Percentiles rank a stretch among this genome's conserved stretches.
phyloP scores from a whole-genome alignment of 2,797 vertebrate genomes.

The Falco berigora region DNA sequence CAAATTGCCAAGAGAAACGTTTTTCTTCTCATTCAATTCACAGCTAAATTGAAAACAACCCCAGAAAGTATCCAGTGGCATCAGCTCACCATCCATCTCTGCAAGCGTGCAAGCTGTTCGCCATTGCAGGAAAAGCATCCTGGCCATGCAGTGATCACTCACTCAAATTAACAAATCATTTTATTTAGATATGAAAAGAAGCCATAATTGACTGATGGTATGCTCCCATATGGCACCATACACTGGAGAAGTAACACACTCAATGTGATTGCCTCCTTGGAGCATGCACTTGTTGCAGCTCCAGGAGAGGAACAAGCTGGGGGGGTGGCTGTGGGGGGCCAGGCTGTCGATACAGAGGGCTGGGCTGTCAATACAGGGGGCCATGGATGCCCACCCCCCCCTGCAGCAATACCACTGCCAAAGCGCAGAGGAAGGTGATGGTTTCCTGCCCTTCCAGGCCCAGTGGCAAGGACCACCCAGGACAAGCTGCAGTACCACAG shows the following conservation, averaged over 20 bases:
- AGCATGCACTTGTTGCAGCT: constrained; percentile 1
- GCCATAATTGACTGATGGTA: constrained; percentile 65
- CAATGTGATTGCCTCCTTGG: neutral
- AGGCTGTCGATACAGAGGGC: neutral
- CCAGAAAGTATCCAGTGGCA: constrained; percentile 70
- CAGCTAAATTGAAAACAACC: constrained; percentile 77
- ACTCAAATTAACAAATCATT: constrained; percentile 79
- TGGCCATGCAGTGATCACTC: constrained; percentile 66
- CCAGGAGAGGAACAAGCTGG: neutral
- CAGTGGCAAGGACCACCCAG: neutral
- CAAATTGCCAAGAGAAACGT: constrained; percentile 77
- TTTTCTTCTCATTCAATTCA: constrained; percentile 75
- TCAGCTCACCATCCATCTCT: constrained; percentile 58
- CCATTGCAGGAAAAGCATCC: constrained; percentile 58
- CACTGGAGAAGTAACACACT: neutral
- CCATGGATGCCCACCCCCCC: neutral
- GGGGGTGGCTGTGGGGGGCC: neutral
- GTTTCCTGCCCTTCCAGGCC: neutral
- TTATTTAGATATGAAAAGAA: constrained; percentile 71
- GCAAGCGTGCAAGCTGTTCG: constrained; percentile 70
- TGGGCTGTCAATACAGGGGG: neutral
- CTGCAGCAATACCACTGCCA: neutral
- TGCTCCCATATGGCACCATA: constrained; percentile 34
- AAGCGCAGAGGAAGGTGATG: neutral
- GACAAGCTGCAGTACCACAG: neutral